A percentile compares a stretch with the other conserved stretches of the same genome.
Evolutionary conservation across 2,113 vertebrate genomes (phyloP).

Genomic region (Otocyon megalotis): DNA sequence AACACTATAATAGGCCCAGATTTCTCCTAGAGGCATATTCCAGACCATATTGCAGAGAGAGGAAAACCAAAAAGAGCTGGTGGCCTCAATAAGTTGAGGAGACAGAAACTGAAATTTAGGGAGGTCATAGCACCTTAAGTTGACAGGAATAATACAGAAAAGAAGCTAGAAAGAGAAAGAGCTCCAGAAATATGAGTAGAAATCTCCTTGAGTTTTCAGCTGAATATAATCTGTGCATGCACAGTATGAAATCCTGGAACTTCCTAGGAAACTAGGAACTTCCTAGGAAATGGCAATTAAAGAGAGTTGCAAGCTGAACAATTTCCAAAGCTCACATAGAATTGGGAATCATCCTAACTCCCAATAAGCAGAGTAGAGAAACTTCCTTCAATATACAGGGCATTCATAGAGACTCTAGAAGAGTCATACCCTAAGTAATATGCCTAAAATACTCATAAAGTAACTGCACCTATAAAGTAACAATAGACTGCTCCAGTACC

Average conservation of each 20-base stretch:
- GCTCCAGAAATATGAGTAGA: not conserved
- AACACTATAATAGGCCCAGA: not conserved
- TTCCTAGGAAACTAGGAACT: too few species aligned
- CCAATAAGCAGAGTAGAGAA: not conserved
- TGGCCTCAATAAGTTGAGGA: not conserved
- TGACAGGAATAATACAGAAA: not conserved
- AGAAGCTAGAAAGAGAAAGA: not conserved
- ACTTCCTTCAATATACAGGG: not conserved
- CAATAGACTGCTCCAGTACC: not conserved
- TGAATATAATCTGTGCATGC: not conserved
- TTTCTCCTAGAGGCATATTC: not conserved
- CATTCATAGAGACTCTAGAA: not conserved
- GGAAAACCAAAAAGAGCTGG: not conserved
- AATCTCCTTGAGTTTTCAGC: not conserved
- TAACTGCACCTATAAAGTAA: not conserved
- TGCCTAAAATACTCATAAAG: not conserved
- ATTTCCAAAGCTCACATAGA: not conserved
- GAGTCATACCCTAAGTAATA: not conserved
- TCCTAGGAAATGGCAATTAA: slow-evolving; percentile 6
- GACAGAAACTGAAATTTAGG: not conserved
- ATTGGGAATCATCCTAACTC: not conserved
- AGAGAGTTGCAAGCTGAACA: not conserved
- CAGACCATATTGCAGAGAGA: not conserved
- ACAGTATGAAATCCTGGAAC: not conserved
- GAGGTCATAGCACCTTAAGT: not conserved